A percentile compares a stretch with the other conserved stretches of the same genome.
These are phyloP conservation scores for Leptopilina drosophilae DNA, from an alignment of 2,888 invertebrate genomes.

Conservation along the genomic window DNA sequence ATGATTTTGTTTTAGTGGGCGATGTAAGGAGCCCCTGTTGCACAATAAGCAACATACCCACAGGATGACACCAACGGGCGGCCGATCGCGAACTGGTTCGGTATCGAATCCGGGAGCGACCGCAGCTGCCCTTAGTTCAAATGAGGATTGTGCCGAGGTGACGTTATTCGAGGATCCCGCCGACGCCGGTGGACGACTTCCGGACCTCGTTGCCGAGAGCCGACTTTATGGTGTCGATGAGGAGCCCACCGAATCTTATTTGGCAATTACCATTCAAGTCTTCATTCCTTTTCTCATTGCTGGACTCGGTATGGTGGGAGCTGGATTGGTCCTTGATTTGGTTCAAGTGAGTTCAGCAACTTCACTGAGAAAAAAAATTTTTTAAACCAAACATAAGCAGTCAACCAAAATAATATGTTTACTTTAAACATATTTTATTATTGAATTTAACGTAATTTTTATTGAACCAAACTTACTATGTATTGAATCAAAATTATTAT, in stretches of 20 bases:
- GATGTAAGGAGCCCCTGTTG: conserved; percentile 73
- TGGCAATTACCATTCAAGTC: conserved; percentile 83
- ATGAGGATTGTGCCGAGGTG: conserved; percentile 67
- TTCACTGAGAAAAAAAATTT: too few species aligned
- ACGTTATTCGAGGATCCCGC: conserved; percentile 68
- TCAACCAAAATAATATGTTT: too few species aligned
- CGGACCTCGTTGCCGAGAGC: conserved; percentile 79
- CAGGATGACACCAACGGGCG: conserved; percentile 73
- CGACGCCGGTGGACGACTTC: conserved; percentile 78
- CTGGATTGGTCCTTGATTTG: conserved; percentile 85
- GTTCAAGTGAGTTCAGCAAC: conserved; percentile 80
- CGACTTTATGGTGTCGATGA: conserved; percentile 75
- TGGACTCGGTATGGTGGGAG: conserved; percentile 88
- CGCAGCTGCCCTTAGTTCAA: conserved; percentile 48
- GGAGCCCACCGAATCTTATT: conserved; percentile 79
- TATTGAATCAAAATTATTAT: too few species aligned
- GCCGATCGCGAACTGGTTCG: conserved; percentile 71
- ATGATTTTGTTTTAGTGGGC: conserved; percentile 65
- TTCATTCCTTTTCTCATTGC: conserved; percentile 86
- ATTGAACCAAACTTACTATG: too few species aligned
- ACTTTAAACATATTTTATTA: too few species aligned
- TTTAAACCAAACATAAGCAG: too few species aligned
- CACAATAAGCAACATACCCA: conserved; percentile 64
- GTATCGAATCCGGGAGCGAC: conserved; percentile 65
- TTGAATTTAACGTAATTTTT: too few species aligned